A percentile compares a stretch with the other conserved stretches of the same genome.
Evolutionary conservation across 2,797 vertebrate species (phyloP).

Genomic region (Neosalanx taihuensis): DNA sequence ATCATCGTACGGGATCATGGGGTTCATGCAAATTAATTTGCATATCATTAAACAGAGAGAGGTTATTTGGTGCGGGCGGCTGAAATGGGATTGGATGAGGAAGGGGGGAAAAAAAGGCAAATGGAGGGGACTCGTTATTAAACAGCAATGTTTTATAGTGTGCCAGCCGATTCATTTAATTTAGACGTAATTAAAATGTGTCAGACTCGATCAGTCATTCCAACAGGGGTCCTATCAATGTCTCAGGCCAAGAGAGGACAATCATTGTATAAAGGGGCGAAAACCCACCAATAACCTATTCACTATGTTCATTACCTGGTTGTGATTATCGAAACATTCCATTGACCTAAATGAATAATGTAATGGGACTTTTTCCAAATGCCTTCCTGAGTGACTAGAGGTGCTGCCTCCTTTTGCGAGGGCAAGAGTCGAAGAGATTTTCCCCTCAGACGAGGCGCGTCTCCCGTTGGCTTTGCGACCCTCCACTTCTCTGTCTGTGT

Average conservation of each 20-base stretch:
- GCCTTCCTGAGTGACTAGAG: constrained; percentile 48
- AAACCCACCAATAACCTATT: constrained; percentile 68
- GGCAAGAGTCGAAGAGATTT: background rate
- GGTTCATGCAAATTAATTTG: constrained; percentile 79
- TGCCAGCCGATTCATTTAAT: constrained; percentile 75
- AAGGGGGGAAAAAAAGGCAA: constrained; percentile 52
- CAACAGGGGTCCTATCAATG: constrained; percentile 68
- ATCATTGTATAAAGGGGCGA: constrained; percentile 41
- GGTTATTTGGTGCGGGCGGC: constrained; percentile 70
- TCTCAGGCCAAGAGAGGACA: constrained; percentile 63
- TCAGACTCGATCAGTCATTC: constrained; percentile 76
- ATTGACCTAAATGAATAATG: constrained; percentile 32
- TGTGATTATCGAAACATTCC: constrained; percentile 45
- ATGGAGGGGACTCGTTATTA: constrained; percentile 69
- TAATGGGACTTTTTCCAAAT: constrained; percentile 36
- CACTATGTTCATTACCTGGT: constrained; percentile 41
- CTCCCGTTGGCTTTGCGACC: constrained; percentile 58
- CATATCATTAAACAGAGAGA: constrained; percentile 77
- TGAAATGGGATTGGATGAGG: constrained; percentile 72
- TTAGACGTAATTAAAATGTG: constrained; percentile 76
- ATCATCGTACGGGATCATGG: constrained; percentile 75
- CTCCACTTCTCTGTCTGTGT: constrained; percentile 28
- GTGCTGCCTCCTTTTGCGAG: constrained; percentile 44
- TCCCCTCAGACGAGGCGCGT: constrained; percentile 47
- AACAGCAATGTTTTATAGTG: constrained; percentile 77